These are phyloP conservation scores for Ceratosolen fusciceps DNA, from an alignment of 1,140 invertebrate species.

Conservation along the genomic window DNA sequence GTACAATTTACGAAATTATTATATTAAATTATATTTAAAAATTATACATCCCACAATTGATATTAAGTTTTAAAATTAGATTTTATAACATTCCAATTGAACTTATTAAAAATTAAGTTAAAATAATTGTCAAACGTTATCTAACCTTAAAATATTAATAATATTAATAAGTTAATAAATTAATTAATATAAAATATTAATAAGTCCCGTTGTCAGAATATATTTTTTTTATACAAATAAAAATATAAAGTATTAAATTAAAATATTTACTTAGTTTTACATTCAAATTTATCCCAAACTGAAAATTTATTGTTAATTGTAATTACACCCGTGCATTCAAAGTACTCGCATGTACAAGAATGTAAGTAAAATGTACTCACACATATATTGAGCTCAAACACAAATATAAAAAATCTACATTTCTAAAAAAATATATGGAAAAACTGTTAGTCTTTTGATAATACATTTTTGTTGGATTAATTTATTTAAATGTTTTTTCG, in stretches of 20 bases:
- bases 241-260: neutral
- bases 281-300: neutral
- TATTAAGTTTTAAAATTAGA: neutral
- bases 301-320: neutral
- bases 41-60: neutral
- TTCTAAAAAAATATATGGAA: too few relatives aligned
- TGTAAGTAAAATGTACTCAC: neutral
- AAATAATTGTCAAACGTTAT: neutral
- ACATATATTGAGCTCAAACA: neutral
- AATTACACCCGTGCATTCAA: neutral
- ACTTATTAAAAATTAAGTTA: neutral
- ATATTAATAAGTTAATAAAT: too few relatives aligned
- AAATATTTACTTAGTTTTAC: neutral
- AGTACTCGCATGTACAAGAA: neutral
- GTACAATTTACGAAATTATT: too few relatives aligned
- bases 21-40: neutral
- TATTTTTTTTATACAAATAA: neutral
- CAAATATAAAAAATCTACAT: too few relatives aligned
- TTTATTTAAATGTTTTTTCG: neutral
- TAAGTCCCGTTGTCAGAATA: too few relatives aligned
- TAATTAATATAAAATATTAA: neutral
- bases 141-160: neutral
- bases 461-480: neutral
- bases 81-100: neutral
- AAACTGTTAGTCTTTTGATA: too few relatives aligned